These are phyloP conservation scores for Pycnonotus jocosus DNA, from an alignment of 2,113 vertebrate species.

Conservation along the genomic window DNA sequence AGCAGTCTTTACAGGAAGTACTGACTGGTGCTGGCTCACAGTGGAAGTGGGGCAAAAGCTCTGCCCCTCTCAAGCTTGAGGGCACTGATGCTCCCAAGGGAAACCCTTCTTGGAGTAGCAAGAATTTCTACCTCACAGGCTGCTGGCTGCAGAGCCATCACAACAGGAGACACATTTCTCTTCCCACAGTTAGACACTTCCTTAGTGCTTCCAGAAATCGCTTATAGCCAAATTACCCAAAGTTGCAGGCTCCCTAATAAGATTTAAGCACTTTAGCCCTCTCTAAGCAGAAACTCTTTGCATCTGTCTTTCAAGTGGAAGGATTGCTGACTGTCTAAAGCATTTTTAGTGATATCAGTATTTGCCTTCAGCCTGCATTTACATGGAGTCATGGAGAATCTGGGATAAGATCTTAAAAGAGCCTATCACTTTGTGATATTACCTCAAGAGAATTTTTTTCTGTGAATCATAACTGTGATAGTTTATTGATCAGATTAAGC, in stretches of 20 bases:
- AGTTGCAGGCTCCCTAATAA: neutral
- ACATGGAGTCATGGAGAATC: neutral
- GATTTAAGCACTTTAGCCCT: neutral
- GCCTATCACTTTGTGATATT: neutral
- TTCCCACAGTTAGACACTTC: neutral
- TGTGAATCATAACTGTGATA: neutral
- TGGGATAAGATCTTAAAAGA: neutral
- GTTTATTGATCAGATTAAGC: conserved; percentile 29
- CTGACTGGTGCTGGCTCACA: neutral
- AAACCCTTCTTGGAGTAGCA: neutral
- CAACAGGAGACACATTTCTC: accelerated
- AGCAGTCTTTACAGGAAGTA: neutral
- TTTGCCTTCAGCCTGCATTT: neutral
- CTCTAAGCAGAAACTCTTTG: neutral
- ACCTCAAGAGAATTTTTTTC: neutral
- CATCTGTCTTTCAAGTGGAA: neutral
- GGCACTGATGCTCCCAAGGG: neutral
- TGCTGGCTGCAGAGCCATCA: neutral
- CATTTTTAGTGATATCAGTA: neutral
- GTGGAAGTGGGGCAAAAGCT: neutral
- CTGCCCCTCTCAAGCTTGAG: neutral
- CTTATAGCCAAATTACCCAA: neutral
- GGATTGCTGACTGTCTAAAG: neutral
- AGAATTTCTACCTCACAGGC: neutral
- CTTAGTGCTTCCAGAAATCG: neutral